A percentile compares a stretch with the other conserved stretches of the same genome.
Evolutionary conservation across 2,797 vertebrate species (phyloP).

Genomic region (Sebastes glaucus): DNA sequence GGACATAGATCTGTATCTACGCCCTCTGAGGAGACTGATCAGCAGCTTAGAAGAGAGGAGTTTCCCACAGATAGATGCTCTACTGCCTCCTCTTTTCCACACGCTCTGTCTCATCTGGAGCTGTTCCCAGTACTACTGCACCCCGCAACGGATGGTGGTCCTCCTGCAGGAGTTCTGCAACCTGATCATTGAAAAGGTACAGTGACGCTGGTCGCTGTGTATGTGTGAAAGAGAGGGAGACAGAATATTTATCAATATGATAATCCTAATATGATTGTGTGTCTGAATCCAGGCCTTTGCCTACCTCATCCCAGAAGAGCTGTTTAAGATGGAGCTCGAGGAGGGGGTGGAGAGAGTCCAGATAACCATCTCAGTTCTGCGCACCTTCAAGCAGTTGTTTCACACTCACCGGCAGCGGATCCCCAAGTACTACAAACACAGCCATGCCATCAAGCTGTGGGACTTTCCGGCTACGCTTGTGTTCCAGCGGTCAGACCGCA

Average conservation of each 20-base stretch:
- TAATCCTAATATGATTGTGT: not conserved
- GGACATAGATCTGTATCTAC: conserved; percentile 81
- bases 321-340: conserved; percentile 87
- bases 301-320: conserved; percentile 85
- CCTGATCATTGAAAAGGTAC: conserved; percentile 89
- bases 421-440: conserved; percentile 51
- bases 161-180: conserved; percentile 90
- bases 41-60: conserved; percentile 81
- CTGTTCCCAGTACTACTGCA: conserved; percentile 84
- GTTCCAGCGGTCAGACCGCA: conserved; percentile 74
- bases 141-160: conserved; percentile 83
- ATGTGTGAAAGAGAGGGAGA: not conserved
- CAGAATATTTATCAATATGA: not conserved
- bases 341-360: conserved; percentile 81
- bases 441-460: conserved; percentile 65
- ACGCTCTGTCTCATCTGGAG: conserved; percentile 93
- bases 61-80: conserved; percentile 79
- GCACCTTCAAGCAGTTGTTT: conserved; percentile 80
- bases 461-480: conserved; percentile 79
- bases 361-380: conserved; percentile 73
- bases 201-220: not conserved
- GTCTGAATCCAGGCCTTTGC: conserved; percentile 74
- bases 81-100: conserved; percentile 87
- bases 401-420: conserved; percentile 66
- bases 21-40: conserved; percentile 78